Conservation (phyloP, 1,140 invertebrate genomes). For the Palaemon carinicauda region DNA sequence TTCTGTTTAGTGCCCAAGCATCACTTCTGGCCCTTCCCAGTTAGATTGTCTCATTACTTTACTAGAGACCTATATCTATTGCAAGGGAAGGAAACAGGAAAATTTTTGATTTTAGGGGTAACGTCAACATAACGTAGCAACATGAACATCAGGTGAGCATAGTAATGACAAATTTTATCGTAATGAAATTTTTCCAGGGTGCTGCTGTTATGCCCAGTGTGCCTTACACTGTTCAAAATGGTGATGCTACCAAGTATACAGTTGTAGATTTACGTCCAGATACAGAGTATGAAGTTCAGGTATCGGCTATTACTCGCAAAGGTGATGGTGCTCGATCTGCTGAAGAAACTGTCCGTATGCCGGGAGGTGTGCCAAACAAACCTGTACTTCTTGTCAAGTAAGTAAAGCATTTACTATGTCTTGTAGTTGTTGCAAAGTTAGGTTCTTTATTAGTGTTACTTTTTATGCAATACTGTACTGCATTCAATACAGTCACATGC, state of each 20-base stretch:
- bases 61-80: too few relatives aligned
- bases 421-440: background rate
- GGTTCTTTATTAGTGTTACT: too few relatives aligned
- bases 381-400: slow-evolving; percentile 87
- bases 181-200: slow-evolving; percentile 10
- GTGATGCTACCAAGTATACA: slow-evolving; percentile 79
- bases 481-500: too few relatives aligned
- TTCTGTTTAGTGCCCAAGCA: too few relatives aligned
- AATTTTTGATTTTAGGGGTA: too few relatives aligned
- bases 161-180: too few relatives aligned
- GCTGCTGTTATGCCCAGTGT: slow-evolving; percentile 53
- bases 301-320: slow-evolving; percentile 91
- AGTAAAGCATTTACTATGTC: slow-evolving; percentile 59
- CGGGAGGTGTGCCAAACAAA: slow-evolving; percentile 89
- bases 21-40: too few relatives aligned
- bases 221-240: slow-evolving; percentile 80
- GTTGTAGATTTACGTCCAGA: slow-evolving; percentile 90
- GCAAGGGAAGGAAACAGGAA: too few relatives aligned
- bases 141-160: too few relatives aligned
- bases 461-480: too few relatives aligned
- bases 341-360: slow-evolving; percentile 84
- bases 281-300: slow-evolving; percentile 90
- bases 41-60: too few relatives aligned
- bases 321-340: slow-evolving; percentile 90
- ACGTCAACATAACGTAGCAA: too few relatives aligned